Conservation (phyloP, 2,797 vertebrate genomes). For the Acrossocheilus wenchowensis region DNA sequence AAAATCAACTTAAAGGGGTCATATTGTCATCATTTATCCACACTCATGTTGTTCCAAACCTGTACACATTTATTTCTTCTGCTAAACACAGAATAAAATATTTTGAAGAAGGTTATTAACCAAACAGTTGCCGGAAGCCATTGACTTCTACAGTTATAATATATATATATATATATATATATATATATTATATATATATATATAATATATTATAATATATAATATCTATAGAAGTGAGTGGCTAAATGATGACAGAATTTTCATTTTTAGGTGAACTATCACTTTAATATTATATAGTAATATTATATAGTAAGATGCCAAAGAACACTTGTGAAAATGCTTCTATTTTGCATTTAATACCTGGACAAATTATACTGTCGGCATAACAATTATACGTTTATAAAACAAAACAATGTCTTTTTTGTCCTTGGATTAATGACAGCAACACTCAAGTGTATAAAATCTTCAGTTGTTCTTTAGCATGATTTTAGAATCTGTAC, state of each 20-base stretch:
- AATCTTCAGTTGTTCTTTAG: not conserved
- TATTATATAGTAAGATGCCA: not conserved
- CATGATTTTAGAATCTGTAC: not conserved
- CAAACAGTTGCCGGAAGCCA: not conserved
- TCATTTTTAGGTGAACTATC: not conserved
- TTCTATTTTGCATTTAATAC: not conserved
- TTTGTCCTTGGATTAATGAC: not conserved
- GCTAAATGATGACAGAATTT: not conserved
- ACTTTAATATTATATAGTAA: not conserved
- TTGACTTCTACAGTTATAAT: not conserved
- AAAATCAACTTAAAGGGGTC: not conserved
- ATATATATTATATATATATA: too few species aligned
- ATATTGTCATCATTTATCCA: not conserved
- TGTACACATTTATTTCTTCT: not conserved
- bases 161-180: too few species aligned
- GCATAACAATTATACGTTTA: not conserved
- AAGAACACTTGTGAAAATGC: not conserved
- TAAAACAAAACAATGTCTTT: not conserved
- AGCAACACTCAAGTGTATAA: not conserved
- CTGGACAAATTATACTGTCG: not conserved
- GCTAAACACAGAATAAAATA: not conserved
- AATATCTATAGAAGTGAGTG: too few species aligned
- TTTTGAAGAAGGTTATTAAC: not conserved
- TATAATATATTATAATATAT: too few species aligned
- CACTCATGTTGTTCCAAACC: not conserved